phyloP scores from a whole-genome alignment of 2,113 vertebrate species.

The Hippocampus barbouri region DNA sequence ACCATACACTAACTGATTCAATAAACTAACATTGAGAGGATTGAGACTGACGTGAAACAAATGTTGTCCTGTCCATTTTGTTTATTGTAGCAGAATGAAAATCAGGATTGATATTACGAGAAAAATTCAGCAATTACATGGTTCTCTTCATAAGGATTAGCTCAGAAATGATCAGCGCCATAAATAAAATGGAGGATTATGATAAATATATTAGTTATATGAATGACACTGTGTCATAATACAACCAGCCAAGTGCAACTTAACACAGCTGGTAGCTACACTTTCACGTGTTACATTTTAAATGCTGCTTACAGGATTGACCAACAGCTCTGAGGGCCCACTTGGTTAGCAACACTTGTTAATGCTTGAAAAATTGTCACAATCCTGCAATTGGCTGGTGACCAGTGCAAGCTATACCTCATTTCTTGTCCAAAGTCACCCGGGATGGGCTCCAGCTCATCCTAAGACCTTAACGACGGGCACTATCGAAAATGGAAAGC shows the following conservation, averaged over 20 bases:
- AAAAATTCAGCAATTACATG: neutral
- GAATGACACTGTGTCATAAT: neutral
- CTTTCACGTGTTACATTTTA: neutral
- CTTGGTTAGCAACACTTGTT: neutral
- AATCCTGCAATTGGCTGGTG: neutral
- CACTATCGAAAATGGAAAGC: neutral
- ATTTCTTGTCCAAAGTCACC: too few relatives aligned
- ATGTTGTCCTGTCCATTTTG: constrained; percentile 14
- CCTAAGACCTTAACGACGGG: neutral
- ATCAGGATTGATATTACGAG: neutral
- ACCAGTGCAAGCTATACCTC: too few relatives aligned
- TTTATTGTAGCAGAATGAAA: constrained; percentile 2
- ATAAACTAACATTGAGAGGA: constrained; percentile 60
- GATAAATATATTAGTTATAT: neutral
- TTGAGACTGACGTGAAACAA: constrained; percentile 42
- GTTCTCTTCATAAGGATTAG: neutral
- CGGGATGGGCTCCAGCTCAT: too few relatives aligned
- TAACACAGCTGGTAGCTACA: neutral
- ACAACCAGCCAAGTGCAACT: neutral
- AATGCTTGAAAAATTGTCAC: neutral
- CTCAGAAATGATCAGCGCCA: neutral
- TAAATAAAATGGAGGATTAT: neutral
- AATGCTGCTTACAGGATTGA: neutral
- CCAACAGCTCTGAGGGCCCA: neutral
- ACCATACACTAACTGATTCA: constrained; percentile 56